Percentiles rank a stretch among this genome's conserved stretches.
phyloP scores from a whole-genome alignment of 2,888 invertebrate genomes.

The Melinaea marsaeus region DNA sequence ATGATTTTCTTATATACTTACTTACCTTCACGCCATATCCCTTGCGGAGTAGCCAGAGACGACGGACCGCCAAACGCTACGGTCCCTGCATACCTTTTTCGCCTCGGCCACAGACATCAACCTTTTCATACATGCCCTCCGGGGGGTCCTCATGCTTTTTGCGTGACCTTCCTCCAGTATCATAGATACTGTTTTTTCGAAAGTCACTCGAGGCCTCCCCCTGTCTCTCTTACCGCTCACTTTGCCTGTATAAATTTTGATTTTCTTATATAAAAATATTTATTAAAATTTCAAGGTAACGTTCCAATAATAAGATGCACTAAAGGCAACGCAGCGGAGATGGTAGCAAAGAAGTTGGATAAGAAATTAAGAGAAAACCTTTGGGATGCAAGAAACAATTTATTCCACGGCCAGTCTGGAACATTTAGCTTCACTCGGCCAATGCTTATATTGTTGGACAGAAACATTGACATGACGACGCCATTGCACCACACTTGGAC shows the following conservation, averaged over 20 bases:
- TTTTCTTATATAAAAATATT: not conserved
- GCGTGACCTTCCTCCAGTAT: too few relatives aligned
- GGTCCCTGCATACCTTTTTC: too few relatives aligned
- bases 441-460: slow-evolving; percentile 92
- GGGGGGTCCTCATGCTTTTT: too few relatives aligned
- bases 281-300: slow-evolving; percentile 73
- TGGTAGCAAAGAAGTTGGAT: slow-evolving; percentile 97
- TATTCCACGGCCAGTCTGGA: slow-evolving; percentile 90
- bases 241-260: slow-evolving; percentile 2
- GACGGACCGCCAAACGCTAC: too few relatives aligned
- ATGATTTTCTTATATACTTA: not conserved
- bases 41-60: too few relatives aligned
- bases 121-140: too few relatives aligned
- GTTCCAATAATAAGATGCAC: slow-evolving; percentile 95
- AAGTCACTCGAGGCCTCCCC: too few relatives aligned
- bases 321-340: slow-evolving; percentile 97
- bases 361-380: slow-evolving; percentile 98
- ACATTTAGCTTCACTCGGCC: slow-evolving; percentile 94
- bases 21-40: not conserved
- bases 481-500: slow-evolving; percentile 99
- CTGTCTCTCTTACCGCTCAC: not conserved
- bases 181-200: too few relatives aligned
- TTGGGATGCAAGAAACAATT: slow-evolving; percentile 96
- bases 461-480: slow-evolving; percentile 97
- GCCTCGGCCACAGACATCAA: too few relatives aligned